A percentile compares a stretch with the other conserved stretches of the same genome.
phyloP scores from a whole-genome alignment of 2,113 vertebrate genomes.

The Galeopterus variegatus region DNA sequence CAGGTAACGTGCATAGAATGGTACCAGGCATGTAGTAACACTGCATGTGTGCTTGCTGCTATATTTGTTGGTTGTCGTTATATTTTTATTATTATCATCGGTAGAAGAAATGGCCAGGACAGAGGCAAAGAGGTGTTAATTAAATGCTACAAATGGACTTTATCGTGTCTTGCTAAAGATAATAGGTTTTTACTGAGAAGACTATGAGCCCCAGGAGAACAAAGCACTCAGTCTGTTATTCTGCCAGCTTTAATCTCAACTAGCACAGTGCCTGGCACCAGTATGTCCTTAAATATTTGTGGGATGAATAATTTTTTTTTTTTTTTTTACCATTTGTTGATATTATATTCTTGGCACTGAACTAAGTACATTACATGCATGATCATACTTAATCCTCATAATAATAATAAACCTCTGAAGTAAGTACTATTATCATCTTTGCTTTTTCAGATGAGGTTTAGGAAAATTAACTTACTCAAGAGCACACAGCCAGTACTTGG shows the following conservation, averaged over 20 bases:
- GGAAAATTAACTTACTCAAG: neutral
- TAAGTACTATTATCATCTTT: neutral
- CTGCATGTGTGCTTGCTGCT: neutral
- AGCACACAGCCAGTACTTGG: neutral
- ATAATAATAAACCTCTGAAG: neutral
- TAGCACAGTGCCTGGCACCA: neutral
- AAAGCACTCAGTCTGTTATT: neutral
- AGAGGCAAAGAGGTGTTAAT: neutral
- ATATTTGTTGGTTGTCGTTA: neutral
- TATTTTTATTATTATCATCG: neutral
- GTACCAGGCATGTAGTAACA: neutral
- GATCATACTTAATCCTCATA: neutral
- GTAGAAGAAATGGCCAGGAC: neutral
- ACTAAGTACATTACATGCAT: neutral
- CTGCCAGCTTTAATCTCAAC: neutral
- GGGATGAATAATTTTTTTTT: neutral
- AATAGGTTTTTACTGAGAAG: slow-evolving; percentile 1
- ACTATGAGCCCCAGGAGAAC: neutral
- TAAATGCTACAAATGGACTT: neutral
- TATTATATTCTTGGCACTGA: neutral
- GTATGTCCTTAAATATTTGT: neutral
- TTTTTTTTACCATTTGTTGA: neutral
- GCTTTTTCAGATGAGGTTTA: slow-evolving; percentile 7
- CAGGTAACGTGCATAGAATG: neutral
- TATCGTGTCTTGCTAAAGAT: neutral